A percentile compares a stretch with the other conserved stretches of the same genome.
These are phyloP conservation scores for Panulirus ornatus DNA, from an alignment of 1,140 invertebrate species.

Conservation along the genomic window DNA sequence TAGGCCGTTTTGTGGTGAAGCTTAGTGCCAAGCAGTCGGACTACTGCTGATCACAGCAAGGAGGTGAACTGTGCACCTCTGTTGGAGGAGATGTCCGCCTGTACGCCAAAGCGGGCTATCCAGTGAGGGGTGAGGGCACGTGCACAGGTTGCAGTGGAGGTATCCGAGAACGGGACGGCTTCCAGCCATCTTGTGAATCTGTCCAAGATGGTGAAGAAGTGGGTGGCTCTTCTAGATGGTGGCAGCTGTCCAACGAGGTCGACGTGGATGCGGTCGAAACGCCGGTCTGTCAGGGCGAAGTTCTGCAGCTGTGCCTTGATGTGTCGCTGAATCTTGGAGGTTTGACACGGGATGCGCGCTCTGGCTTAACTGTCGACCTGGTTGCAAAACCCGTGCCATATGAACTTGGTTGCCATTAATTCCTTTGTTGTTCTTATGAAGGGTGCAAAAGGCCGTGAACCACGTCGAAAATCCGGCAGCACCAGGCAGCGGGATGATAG, in stretches of 20 bases:
- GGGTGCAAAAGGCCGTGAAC: slow-evolving; percentile 30
- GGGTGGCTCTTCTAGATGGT: slow-evolving; percentile 76
- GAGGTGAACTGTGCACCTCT: slow-evolving; percentile 42
- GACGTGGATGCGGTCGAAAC: too few relatives aligned
- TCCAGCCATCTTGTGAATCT: slow-evolving; percentile 79
- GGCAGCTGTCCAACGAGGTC: slow-evolving; percentile 80
- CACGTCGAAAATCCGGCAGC: too few relatives aligned
- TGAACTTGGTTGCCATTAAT: slow-evolving; percentile 56
- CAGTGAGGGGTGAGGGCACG: too few relatives aligned
- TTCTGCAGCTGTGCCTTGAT: slow-evolving; percentile 58
- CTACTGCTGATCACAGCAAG: background rate
- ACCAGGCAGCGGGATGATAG: slow-evolving; percentile 33
- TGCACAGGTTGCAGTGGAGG: too few relatives aligned
- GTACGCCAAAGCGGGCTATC: slow-evolving; percentile 77
- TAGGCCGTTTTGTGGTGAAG: background rate
- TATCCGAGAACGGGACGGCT: slow-evolving; percentile 78
- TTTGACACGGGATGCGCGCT: slow-evolving; percentile 70
- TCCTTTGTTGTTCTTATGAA: slow-evolving; percentile 32
- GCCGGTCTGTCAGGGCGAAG: slow-evolving; percentile 42
- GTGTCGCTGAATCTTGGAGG: too few relatives aligned
- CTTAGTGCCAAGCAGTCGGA: background rate
- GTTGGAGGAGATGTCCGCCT: slow-evolving; percentile 75
- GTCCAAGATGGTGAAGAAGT: slow-evolving; percentile 79
- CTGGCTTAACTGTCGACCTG: slow-evolving; percentile 53
- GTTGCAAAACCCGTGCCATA: slow-evolving; percentile 51